phyloP scores from a whole-genome alignment of 2,113 vertebrate species.

The Bos indicus region DNA sequence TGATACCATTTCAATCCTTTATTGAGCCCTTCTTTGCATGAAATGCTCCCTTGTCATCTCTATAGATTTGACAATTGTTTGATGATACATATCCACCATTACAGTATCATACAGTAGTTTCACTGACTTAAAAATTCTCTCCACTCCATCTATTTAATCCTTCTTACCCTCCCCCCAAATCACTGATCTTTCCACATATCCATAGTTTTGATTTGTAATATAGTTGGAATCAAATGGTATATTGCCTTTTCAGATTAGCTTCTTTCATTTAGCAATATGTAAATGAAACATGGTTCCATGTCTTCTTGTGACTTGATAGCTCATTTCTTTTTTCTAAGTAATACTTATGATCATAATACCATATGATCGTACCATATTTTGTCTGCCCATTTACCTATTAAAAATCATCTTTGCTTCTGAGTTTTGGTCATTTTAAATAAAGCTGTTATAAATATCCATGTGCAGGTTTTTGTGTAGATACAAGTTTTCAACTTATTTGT shows the following conservation, averaged over 20 bases:
- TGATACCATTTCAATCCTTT: background rate
- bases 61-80: background rate
- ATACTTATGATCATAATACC: background rate
- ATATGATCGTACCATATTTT: background rate
- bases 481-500: background rate
- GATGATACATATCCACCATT: background rate
- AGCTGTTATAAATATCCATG: background rate
- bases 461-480: background rate
- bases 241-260: background rate
- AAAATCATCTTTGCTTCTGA: background rate
- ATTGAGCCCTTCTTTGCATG: background rate
- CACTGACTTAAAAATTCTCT: background rate
- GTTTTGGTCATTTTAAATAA: background rate
- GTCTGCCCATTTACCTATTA: background rate
- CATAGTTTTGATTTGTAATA: background rate
- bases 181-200: background rate
- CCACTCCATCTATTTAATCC: background rate
- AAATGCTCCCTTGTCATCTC: background rate
- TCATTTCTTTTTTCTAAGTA: background rate
- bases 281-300: background rate
- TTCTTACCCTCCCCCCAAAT: background rate
- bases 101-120: background rate
- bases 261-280: background rate
- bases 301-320: background rate
- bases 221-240: background rate